Conservation (phyloP, 2,797 vertebrate species). For the Sparidentex hasta region DNA sequence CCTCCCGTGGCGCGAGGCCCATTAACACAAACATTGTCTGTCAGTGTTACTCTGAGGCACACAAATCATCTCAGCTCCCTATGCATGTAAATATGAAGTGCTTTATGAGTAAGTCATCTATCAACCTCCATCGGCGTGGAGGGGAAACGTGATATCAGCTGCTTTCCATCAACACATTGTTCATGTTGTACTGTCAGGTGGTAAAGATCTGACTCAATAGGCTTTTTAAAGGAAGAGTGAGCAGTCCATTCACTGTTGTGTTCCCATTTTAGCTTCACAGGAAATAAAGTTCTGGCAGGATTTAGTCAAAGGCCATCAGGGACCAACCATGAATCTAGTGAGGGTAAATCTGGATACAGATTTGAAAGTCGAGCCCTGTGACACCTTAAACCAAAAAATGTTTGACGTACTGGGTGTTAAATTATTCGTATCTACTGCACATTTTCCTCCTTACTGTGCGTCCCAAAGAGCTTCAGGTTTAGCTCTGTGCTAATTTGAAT, state of each 20-base stretch:
- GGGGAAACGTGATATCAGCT: background rate
- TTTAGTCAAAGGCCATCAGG: background rate
- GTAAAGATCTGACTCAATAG: background rate
- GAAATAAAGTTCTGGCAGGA: background rate
- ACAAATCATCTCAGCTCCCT: conserved; percentile 3
- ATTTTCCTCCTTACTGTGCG: too few relatives aligned
- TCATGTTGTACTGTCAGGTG: background rate
- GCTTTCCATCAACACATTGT: background rate
- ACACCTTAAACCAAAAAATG: too few relatives aligned
- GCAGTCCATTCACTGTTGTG: background rate
- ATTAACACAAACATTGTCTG: conserved; percentile 24
- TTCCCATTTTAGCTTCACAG: background rate
- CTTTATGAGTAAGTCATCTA: background rate
- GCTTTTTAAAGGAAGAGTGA: background rate
- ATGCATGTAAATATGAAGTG: background rate
- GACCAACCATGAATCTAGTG: background rate
- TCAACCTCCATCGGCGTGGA: background rate
- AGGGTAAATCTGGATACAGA: too few relatives aligned
- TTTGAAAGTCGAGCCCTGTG: too few relatives aligned
- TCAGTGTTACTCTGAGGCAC: conserved; percentile 9
- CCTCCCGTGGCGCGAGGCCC: background rate
- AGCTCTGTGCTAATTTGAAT: too few relatives aligned
- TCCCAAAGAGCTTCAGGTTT: too few relatives aligned
- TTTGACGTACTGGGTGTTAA: too few relatives aligned
- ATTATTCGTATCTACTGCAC: too few relatives aligned